Base-by-base conservation (phyloP, 2,888 invertebrate genomes). In the Hipparchia semele region DNA sequence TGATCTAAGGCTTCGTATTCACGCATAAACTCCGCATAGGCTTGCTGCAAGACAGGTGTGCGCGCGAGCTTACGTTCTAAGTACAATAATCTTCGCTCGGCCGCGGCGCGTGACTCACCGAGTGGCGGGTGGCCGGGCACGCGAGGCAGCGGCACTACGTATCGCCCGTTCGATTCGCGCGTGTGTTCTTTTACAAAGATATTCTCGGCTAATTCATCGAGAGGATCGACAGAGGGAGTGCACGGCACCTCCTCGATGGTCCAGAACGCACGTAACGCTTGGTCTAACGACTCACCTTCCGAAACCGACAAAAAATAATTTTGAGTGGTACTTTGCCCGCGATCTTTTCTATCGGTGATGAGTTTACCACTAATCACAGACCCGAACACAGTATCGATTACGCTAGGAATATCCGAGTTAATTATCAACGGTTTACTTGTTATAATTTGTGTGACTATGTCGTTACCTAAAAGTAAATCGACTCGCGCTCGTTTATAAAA, bases 101-200 rank as follows among this genome's bases (percentile, higher is more conserved):
- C 49, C 49, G 9, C 49, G 9, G 49, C 5, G 49, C 49, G 49
- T 49, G 49, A 49, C 49, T 49, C n/a, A 13, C 58, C 58, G 1
- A 58, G 23, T 6, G 58, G 58, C 58, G 13, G 23, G 58, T 58
- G 58, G 6, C 23, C n/a, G 6, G n/a, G 58, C n/a, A 8, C 58
- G 58, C 13, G 58, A 4, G 58, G 13, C 5, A 58, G 58, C 6
- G 58, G 58, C 8, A 58, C 58, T 5, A 58, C 58, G 58, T 58
- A 58, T 58, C 58, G n/a, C 6, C 58, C 58, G 23, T 58, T 58
- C 58, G 58, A 23, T 58, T 58, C 58, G 5, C 58, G 58, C 13
- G 58, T 58, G 6, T 58, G 58, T 8, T 58, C 58, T 23, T 58
- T 58, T 58, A 23, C n/a, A 23, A 58, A 58, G 6, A 58, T 58